A percentile compares a stretch with the other conserved stretches of the same genome.
phyloP scores from a whole-genome alignment of 2,797 vertebrate genomes.

The Protonibea diacanthus region DNA sequence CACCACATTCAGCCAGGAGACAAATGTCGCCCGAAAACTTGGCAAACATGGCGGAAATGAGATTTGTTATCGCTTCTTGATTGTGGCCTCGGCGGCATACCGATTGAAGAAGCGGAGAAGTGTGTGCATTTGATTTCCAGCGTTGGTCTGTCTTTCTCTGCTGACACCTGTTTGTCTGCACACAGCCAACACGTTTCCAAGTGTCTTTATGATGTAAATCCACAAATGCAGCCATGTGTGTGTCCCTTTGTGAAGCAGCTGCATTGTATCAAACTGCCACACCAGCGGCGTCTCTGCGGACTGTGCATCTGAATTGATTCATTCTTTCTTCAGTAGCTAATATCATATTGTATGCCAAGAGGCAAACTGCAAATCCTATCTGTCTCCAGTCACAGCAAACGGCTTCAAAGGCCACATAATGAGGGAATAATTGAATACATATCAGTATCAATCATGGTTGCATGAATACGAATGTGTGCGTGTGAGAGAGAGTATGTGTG shows the following conservation, averaged over 20 bases:
- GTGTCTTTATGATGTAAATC: conserved; percentile 70
- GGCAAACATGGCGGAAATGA: conserved; percentile 79
- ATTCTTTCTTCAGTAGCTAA: conserved; percentile 51
- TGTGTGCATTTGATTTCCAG: conserved; percentile 29
- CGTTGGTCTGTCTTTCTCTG: neutral
- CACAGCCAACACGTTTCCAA: conserved; percentile 30
- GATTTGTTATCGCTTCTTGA: conserved; percentile 74
- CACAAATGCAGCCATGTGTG: conserved; percentile 36
- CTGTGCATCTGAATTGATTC: conserved; percentile 29
- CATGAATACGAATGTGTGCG: conserved; percentile 25
- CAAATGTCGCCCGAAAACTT: conserved; percentile 72
- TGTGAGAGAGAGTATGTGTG: neutral
- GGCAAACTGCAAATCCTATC: conserved; percentile 64
- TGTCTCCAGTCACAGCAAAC: conserved; percentile 53
- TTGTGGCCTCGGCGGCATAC: conserved; percentile 54
- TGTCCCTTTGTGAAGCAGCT: conserved; percentile 55
- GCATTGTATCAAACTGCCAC: conserved; percentile 54
- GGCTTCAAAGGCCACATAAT: conserved; percentile 71
- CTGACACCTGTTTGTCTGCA: conserved; percentile 50
- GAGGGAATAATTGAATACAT: conserved; percentile 73
- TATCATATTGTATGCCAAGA: conserved; percentile 60
- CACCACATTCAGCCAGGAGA: conserved; percentile 67
- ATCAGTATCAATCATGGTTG: conserved; percentile 59
- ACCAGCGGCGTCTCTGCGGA: conserved; percentile 43
- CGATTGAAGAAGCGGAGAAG: conserved; percentile 22